A percentile compares a stretch with the other conserved stretches of the same genome.
Conservation (phyloP, 2,797 vertebrate genomes). For the Gallinago solitaria region DNA sequence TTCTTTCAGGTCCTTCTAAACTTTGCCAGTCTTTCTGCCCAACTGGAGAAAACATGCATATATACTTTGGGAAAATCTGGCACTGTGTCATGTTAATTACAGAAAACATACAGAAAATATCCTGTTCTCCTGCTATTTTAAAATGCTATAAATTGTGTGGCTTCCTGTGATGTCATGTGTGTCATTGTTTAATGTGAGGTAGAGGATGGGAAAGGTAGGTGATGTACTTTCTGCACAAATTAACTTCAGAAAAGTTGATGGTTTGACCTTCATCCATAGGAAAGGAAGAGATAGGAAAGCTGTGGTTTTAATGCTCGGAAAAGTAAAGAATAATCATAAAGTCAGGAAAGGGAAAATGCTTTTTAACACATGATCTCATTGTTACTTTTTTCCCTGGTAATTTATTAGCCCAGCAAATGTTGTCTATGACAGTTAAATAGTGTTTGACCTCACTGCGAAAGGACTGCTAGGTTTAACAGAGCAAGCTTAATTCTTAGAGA, state of each 20-base stretch:
- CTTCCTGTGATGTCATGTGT: conserved; percentile 53
- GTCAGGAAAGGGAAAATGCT: conserved; percentile 44
- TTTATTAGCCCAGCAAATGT: conserved; percentile 34
- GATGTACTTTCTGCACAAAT: conserved; percentile 40
- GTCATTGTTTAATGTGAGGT: conserved; percentile 55
- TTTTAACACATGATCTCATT: conserved; percentile 49
- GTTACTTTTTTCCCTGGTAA: conserved; percentile 31
- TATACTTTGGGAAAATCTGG: conserved; percentile 45
- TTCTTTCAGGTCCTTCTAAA: neutral
- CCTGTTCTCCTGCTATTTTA: conserved; percentile 59
- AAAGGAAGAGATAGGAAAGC: conserved; percentile 22
- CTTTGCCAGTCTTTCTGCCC: neutral
- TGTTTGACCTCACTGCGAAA: neutral
- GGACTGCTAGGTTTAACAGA: neutral
- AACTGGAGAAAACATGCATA: neutral
- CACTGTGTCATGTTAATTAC: conserved; percentile 18
- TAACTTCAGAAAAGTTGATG: conserved; percentile 24
- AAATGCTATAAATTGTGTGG: conserved; percentile 33
- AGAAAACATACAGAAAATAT: conserved; percentile 50
- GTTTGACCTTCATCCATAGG: conserved; percentile 32
- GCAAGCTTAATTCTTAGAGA: neutral
- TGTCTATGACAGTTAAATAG: neutral
- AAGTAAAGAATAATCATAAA: conserved; percentile 47
- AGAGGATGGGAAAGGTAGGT: conserved; percentile 30
- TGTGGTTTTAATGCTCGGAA: conserved; percentile 12